Conservation (phyloP, 2,113 vertebrate species). For the Scytalopus superciliaris region DNA sequence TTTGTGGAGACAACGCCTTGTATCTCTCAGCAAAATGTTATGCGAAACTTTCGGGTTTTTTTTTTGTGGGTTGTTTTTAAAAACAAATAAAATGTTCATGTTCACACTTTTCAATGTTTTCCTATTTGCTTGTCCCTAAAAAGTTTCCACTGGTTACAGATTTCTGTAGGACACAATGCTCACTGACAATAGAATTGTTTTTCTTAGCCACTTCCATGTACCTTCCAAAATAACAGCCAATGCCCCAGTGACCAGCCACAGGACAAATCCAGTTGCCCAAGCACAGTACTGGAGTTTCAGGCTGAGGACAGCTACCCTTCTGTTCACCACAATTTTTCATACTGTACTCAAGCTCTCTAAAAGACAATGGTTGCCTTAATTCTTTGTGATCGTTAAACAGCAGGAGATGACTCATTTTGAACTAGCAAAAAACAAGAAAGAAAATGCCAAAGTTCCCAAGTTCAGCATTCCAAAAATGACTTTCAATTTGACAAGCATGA, state of each 20-base stretch:
- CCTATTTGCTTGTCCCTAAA: background rate
- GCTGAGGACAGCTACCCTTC: background rate
- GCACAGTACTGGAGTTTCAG: background rate
- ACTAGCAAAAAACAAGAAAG: background rate
- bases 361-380: background rate
- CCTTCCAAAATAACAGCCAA: background rate
- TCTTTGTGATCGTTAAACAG: background rate
- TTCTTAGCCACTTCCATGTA: background rate
- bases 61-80: background rate
- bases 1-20: background rate
- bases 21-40: background rate
- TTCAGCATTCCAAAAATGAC: constrained; percentile 35
- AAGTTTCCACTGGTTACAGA: background rate
- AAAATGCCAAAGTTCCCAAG: constrained; percentile 47
- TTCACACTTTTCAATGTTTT: background rate
- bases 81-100: background rate
- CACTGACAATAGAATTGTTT: background rate
- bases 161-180: background rate
- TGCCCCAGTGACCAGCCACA: background rate
- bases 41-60: background rate
- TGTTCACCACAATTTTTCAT: background rate
- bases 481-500: constrained; percentile 32
- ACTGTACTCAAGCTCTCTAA: background rate
- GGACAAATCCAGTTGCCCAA: background rate
- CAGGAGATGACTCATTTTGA: constrained; percentile 12